Percentiles rank a stretch among this genome's conserved stretches.
Conservation (phyloP, 2,113 vertebrate genomes). For the Rissa tridactyla region DNA sequence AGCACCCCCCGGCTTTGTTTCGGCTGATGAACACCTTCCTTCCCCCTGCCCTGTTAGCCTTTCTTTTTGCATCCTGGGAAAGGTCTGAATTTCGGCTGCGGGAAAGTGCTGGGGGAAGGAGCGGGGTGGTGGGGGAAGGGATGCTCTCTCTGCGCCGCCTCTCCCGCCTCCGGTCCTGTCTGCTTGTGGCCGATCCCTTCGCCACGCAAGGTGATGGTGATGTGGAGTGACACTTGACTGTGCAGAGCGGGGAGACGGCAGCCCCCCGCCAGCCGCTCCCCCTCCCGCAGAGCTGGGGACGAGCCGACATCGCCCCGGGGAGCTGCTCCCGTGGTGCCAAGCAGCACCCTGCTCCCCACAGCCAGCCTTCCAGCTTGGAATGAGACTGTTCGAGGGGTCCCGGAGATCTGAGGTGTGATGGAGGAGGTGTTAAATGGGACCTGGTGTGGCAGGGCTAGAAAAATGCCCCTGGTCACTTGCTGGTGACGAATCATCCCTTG, state of each 20-base stretch:
- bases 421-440: not conserved
- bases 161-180: not conserved
- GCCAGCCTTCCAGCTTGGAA: not conserved
- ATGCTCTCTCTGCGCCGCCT: not conserved
- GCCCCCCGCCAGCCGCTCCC: not conserved
- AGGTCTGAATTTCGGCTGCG: not conserved
- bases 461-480: not conserved
- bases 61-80: not conserved
- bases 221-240: not conserved
- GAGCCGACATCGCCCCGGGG: fast-evolving
- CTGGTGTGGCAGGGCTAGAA: not conserved
- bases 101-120: not conserved
- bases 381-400: not conserved
- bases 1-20: not conserved
- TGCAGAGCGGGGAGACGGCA: not conserved
- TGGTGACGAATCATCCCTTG: not conserved
- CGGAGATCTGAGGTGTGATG: not conserved
- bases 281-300: not conserved
- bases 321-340: not conserved
- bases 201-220: not conserved
- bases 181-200: not conserved
- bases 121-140: not conserved
- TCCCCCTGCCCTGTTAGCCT: not conserved
- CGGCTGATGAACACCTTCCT: not conserved
- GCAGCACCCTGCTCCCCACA: fast-evolving